A percentile compares a stretch with the other conserved stretches of the same genome.
Conservation (phyloP, 2,113 vertebrate genomes). For the Sphaerodactylus townsendi region DNA sequence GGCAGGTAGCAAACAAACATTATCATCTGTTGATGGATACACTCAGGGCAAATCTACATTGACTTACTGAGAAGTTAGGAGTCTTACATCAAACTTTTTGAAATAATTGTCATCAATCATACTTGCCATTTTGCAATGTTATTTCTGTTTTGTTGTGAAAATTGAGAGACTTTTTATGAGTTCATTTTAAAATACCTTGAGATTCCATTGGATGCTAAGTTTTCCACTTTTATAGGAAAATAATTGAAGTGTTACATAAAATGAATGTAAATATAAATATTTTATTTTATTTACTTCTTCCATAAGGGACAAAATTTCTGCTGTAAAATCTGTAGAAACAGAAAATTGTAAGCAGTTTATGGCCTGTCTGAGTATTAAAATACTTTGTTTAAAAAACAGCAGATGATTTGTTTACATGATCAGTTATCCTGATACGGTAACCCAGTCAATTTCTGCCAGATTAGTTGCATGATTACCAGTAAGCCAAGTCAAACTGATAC, state of each 20-base stretch:
- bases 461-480: background rate
- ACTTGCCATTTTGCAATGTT: background rate
- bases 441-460: background rate
- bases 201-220: background rate
- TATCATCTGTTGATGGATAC: background rate
- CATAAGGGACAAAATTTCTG: background rate
- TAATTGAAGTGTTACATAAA: background rate
- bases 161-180: background rate
- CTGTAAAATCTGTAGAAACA: slow-evolving; percentile 16
- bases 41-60: background rate
- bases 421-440: background rate
- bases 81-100: background rate
- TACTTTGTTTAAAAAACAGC: background rate
- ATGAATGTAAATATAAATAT: background rate
- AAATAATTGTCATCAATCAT: background rate
- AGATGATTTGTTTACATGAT: background rate
- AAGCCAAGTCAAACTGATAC: background rate
- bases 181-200: background rate
- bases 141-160: background rate
- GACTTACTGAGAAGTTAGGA: background rate
- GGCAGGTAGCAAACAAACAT: too few species aligned
- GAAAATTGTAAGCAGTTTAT: slow-evolving; percentile 34
- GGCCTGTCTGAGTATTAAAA: background rate
- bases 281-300: background rate
- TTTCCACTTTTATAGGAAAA: background rate